phyloP scores from a whole-genome alignment of 2,113 vertebrate species.

The Martes martes region DNA sequence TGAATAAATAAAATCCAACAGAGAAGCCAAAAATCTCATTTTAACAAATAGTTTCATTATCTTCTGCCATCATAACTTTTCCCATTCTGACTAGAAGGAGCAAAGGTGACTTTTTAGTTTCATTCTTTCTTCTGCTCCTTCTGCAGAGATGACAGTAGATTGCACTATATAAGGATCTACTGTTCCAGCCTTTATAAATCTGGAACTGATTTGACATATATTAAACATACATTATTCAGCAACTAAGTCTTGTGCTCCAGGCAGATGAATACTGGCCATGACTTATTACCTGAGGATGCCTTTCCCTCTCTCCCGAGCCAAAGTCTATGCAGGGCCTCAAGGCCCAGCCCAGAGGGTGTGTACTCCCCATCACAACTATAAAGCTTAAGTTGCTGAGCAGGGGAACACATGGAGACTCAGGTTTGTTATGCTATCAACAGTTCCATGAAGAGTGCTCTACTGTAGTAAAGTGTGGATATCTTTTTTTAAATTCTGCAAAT shows the following conservation, averaged over 20 bases:
- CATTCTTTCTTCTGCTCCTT: neutral
- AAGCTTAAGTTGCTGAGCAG: neutral
- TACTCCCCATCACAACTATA: neutral
- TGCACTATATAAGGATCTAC: neutral
- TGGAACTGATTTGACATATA: neutral
- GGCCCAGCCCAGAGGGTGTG: neutral
- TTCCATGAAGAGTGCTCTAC: neutral
- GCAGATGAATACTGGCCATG: neutral
- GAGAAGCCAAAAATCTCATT: neutral
- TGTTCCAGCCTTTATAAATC: neutral
- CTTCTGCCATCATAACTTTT: neutral
- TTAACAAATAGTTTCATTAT: conserved; percentile 21
- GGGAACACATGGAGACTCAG: neutral
- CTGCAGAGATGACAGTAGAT: conserved; percentile 6
- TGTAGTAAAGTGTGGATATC: neutral
- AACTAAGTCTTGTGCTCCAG: neutral
- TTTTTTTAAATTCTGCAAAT: neutral
- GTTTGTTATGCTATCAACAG: neutral
- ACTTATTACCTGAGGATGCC: neutral
- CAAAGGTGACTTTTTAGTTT: neutral
- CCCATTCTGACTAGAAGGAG: neutral
- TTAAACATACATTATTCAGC: neutral
- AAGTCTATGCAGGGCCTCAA: neutral
- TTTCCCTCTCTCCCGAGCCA: neutral
- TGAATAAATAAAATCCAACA: neutral